Evolutionary conservation across 2,888 invertebrate genomes (phyloP), one percentile per base, ranked within the genome.

Genomic region (Clostera curtula): DNA sequence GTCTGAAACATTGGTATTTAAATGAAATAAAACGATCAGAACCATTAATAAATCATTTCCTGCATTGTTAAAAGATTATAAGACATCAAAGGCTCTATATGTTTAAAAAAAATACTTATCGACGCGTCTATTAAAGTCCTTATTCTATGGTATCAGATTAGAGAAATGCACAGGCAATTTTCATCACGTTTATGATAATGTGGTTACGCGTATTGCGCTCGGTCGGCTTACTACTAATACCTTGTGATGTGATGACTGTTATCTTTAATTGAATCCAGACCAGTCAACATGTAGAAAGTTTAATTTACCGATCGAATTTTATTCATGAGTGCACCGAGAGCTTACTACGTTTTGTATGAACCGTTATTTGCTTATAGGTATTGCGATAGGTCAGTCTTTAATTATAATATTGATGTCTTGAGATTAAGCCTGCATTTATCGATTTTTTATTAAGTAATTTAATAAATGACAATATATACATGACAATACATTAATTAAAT

Each of bases 161-260:
- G 62, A 61, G 63, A 68, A 69, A 67, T 65, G 66, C 51, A 48
- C 43, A 10, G 17, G 62, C 65, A 71, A 70, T 71, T 71, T 69
- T 60, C 66, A 64, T 70, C 61, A 53, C 58, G 60, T 68, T 60
- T 72, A 72, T 66, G 68, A 66, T 70, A 70, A 64, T 65, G 57
- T 43, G 60, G 61, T 62, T 63, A 66, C 58, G 68, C 65, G 67
- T 69, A 68, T 63, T 72, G 69, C 69, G 61, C 63, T 63, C 52
- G 41, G 48, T 56, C 43, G 36, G 60, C 56, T 57, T 49, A 48
- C 54, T 52, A 48, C 43, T 59, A 58, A 64, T 63, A 55, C 49
- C 30, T 46, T 49, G 32, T 52, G 54, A 58, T 62, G 53, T 39
- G 48, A 49, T 52, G 57, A 54, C 55, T 56, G 53, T 56, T 61